Conservation (phyloP, 2,113 vertebrate species). For the Bungarus multicinctus region DNA sequence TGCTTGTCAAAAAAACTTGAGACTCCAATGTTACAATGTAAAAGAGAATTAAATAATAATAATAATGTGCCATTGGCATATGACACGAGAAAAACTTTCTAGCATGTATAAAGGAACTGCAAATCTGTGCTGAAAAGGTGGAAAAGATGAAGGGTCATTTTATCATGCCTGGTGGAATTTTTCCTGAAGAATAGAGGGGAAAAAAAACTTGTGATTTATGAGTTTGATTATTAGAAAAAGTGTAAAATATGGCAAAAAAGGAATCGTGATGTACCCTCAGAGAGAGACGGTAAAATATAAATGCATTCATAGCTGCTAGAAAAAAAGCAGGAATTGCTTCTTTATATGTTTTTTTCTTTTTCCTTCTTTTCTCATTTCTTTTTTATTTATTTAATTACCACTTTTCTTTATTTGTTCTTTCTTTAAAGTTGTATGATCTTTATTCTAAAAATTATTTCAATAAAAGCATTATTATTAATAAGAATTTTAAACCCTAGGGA, state of each 20-base stretch:
- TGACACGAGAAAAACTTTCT: background rate
- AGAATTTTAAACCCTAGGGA: background rate
- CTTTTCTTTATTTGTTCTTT: background rate
- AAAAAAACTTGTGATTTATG: too few species aligned
- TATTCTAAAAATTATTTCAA: background rate
- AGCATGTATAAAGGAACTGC: background rate
- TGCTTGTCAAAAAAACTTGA: background rate
- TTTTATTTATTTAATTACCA: background rate
- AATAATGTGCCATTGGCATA: background rate
- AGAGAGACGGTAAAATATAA: too few species aligned
- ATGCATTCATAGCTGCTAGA: too few species aligned
- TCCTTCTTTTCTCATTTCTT: background rate
- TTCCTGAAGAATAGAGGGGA: too few species aligned
- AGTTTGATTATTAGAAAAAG: too few species aligned
- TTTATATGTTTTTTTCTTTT: too few species aligned
- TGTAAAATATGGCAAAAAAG: too few species aligned
- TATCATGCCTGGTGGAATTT: background rate
- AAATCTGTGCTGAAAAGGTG: too few species aligned
- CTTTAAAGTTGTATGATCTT: background rate
- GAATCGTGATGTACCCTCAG: too few species aligned
- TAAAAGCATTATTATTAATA: background rate
- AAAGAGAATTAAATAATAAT: background rate
- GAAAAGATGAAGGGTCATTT: background rate
- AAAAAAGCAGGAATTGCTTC: too few species aligned
- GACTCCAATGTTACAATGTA: background rate